phyloP scores from a whole-genome alignment of 2,797 vertebrate genomes.

The Gymnocypris eckloni region DNA sequence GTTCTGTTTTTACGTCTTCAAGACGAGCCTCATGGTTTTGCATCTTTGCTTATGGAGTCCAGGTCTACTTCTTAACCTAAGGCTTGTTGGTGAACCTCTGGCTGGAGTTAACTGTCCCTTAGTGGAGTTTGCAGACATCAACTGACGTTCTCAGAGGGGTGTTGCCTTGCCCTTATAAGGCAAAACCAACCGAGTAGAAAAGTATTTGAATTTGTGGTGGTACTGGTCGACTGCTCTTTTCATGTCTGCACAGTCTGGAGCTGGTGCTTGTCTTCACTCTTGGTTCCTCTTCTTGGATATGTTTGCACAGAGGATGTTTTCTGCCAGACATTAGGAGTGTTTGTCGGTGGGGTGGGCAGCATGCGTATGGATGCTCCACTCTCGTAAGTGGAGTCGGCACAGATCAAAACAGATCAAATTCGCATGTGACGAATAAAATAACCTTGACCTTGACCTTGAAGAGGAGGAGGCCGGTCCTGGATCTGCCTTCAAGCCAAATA shows the following conservation, averaged over 20 bases:
- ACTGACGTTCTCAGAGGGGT: slow-evolving; percentile 72
- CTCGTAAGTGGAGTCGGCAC: slow-evolving; percentile 1
- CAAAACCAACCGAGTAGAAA: slow-evolving; percentile 73
- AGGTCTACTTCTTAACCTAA: neutral
- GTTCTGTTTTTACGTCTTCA: slow-evolving; percentile 50
- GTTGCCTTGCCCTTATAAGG: slow-evolving; percentile 81
- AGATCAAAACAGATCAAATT: neutral
- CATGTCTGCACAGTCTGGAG: slow-evolving; percentile 32
- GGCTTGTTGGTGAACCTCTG: slow-evolving; percentile 18
- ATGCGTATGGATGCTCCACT: neutral
- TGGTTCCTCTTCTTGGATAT: slow-evolving; percentile 60
- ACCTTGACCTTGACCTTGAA: too few species aligned
- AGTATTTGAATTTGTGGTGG: slow-evolving; percentile 81
- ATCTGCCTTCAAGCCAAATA: slow-evolving; percentile 27
- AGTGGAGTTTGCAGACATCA: slow-evolving; percentile 73
- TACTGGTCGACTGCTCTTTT: slow-evolving; percentile 72
- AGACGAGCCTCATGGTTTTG: slow-evolving; percentile 61
- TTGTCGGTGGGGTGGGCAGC: slow-evolving; percentile 40
- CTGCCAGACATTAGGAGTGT: slow-evolving; percentile 49
- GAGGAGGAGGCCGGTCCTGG: slow-evolving; percentile 12
- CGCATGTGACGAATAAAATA: too few species aligned
- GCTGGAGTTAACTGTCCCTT: slow-evolving; percentile 20
- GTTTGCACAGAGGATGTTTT: slow-evolving; percentile 54
- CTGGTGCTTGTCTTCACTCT: slow-evolving; percentile 62
- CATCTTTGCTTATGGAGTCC: slow-evolving; percentile 6